A percentile compares a stretch with the other conserved stretches of the same genome.
Evolutionary conservation across 1,140 invertebrate genomes (phyloP).

Genomic region (Solen grandis): DNA sequence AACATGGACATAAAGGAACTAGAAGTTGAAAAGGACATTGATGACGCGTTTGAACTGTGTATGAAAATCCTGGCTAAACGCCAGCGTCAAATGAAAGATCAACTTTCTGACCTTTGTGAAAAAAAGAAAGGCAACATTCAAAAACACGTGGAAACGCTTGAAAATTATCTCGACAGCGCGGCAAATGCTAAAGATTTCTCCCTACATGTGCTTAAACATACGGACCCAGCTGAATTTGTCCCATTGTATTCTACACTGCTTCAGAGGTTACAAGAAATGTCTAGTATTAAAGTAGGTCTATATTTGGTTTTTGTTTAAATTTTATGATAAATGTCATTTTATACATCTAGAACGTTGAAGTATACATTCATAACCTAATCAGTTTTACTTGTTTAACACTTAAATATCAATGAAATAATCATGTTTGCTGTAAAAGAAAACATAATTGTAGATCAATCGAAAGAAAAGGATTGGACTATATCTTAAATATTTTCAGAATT

Average conservation of each 20-base stretch:
- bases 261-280: slow-evolving; percentile 51
- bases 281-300: slow-evolving; percentile 43
- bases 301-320: too few relatives aligned
- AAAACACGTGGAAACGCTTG: slow-evolving; percentile 44
- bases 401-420: too few relatives aligned
- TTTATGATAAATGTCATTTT: too few relatives aligned
- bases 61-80: slow-evolving; percentile 53
- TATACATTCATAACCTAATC: too few relatives aligned
- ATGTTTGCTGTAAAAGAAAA: too few relatives aligned
- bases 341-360: too few relatives aligned
- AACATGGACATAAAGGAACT: slow-evolving; percentile 66
- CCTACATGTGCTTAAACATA: slow-evolving; percentile 55
- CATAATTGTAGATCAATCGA: too few relatives aligned
- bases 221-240: slow-evolving; percentile 62
- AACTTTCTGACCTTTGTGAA: slow-evolving; percentile 49
- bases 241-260: slow-evolving; percentile 54
- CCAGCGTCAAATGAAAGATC: slow-evolving; percentile 46
- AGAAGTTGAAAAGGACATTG: slow-evolving; percentile 65
- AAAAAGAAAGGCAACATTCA: slow-evolving; percentile 52
- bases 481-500: too few relatives aligned
- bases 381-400: too few relatives aligned
- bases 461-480: too few relatives aligned
- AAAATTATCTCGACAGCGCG: slow-evolving; percentile 56
- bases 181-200: slow-evolving; percentile 60
- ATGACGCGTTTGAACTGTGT: slow-evolving; percentile 52